A percentile compares a stretch with the other conserved stretches of the same genome.
Conservation (phyloP, 2,888 invertebrate species). For the Ligdia adustata region DNA sequence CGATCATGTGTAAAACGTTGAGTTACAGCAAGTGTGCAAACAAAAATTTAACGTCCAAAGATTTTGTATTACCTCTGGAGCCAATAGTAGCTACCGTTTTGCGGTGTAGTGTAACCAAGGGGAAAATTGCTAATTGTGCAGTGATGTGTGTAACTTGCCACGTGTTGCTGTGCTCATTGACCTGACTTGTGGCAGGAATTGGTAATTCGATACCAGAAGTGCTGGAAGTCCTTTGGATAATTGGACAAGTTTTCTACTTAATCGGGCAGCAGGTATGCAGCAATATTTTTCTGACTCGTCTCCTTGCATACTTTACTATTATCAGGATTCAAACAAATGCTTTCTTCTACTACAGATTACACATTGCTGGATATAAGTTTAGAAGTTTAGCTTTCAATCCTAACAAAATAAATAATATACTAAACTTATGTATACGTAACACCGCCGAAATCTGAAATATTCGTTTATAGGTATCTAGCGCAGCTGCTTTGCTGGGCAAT, state of each 20-base stretch:
- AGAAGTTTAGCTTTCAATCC: no score
- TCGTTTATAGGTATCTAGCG: conserved; percentile 76
- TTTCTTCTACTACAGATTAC: no score
- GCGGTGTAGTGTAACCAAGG: conserved; percentile 60
- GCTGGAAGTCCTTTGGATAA: conserved; percentile 42
- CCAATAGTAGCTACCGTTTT: conserved; percentile 62
- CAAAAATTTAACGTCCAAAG: no score
- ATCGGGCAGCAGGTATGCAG: conserved; percentile 38
- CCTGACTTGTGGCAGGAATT: conserved; percentile 37
- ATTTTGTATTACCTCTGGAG: no score
- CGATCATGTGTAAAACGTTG: no score
- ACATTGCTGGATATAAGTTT: no score
- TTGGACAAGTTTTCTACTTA: conserved; percentile 25
- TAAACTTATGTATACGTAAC: no score
- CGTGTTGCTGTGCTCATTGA: conserved; percentile 56
- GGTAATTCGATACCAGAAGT: conserved; percentile 56
- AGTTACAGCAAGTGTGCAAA: no score
- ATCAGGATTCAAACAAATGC: no score
- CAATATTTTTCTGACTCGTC: no score
- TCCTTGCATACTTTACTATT: no score
- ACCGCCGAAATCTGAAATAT: conserved; percentile 54
- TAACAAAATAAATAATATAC: no score
- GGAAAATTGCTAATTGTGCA: conserved; percentile 66
- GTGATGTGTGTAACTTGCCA: conserved; percentile 61
- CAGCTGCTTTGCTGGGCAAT: conserved; percentile 75